phyloP scores from a whole-genome alignment of 1,140 invertebrate species.

The Drosophila bocki region DNA sequence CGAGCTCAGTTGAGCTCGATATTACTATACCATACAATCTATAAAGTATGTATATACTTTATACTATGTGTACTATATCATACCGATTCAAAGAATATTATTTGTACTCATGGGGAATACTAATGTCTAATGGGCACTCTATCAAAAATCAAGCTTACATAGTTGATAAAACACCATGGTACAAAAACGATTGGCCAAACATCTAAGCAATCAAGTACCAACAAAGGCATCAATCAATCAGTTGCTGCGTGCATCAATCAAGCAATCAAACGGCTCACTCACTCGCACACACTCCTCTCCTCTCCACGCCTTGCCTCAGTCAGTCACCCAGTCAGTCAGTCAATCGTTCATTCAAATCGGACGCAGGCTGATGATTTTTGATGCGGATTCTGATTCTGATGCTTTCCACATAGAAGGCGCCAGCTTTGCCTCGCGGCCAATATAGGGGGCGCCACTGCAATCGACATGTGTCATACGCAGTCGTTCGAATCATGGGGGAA shows the following conservation, averaged over 20 bases:
- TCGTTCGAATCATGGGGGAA: slow-evolving; percentile 25
- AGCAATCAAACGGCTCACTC: slow-evolving; percentile 64
- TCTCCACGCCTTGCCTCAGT: slow-evolving; percentile 5
- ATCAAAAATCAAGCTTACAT: slow-evolving; percentile 1
- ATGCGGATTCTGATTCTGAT: slow-evolving; percentile 34
- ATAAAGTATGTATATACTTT: background rate
- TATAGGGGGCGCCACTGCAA: slow-evolving; percentile 65
- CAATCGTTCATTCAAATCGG: slow-evolving; percentile 67
- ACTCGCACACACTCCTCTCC: slow-evolving; percentile 25
- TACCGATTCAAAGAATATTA: background rate
- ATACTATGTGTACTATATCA: too few species aligned
- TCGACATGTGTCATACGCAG: slow-evolving; percentile 77
- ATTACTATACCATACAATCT: too few species aligned
- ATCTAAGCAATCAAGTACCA: slow-evolving; percentile 49
- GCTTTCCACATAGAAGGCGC: slow-evolving; percentile 47
- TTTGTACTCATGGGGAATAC: background rate
- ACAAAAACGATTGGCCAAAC: slow-evolving; percentile 31
- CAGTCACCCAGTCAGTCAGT: slow-evolving; percentile 24
- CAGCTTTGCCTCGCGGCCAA: slow-evolving; percentile 26
- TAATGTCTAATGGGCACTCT: background rate
- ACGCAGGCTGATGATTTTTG: slow-evolving; percentile 36
- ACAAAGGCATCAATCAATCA: slow-evolving; percentile 65
- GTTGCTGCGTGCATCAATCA: slow-evolving; percentile 58
- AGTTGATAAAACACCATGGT: slow-evolving; percentile 2
- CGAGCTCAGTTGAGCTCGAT: too few species aligned